Percentiles rank a stretch among this genome's conserved stretches.
phyloP scores from a whole-genome alignment of 2,113 vertebrate species.

The Xiphophorus couchianus region DNA sequence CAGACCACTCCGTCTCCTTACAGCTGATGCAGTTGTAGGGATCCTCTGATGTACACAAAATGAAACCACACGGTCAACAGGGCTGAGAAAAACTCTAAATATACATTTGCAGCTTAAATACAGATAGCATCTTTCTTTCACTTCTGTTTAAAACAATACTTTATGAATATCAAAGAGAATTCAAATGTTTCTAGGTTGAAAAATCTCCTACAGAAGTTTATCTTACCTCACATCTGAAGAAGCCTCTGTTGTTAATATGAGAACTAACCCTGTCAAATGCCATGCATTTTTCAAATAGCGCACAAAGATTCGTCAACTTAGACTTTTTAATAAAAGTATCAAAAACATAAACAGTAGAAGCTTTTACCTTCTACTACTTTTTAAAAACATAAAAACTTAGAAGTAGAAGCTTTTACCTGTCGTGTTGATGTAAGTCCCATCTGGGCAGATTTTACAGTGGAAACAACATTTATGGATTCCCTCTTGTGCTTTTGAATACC shows the following conservation, averaged over 20 bases:
- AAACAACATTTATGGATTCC: constrained; percentile 83
- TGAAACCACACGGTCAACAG: neutral
- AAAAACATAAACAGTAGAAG: neutral
- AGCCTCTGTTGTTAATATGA: no score
- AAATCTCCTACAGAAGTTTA: no score
- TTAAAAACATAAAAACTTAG: no score
- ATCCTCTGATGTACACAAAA: constrained; percentile 69
- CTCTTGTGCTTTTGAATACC: constrained; percentile 26
- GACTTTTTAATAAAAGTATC: no score
- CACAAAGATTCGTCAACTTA: no score
- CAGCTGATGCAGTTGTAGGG: constrained; percentile 79
- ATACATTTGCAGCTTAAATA: neutral
- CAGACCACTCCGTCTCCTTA: constrained; percentile 79
- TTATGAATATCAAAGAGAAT: no score
- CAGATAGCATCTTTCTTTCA: neutral
- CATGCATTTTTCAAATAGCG: no score
- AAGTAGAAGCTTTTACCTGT: constrained; percentile 70
- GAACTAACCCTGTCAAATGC: no score
- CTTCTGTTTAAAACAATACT: no score
- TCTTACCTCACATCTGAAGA: no score
- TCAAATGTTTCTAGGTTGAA: no score
- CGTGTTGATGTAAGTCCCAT: constrained; percentile 81
- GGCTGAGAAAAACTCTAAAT: neutral
- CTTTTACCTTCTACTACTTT: constrained; percentile 57
- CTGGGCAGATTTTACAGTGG: constrained; percentile 73